phyloP scores from a whole-genome alignment of 2,113 vertebrate genomes.

The Ochotona princeps region DNA sequence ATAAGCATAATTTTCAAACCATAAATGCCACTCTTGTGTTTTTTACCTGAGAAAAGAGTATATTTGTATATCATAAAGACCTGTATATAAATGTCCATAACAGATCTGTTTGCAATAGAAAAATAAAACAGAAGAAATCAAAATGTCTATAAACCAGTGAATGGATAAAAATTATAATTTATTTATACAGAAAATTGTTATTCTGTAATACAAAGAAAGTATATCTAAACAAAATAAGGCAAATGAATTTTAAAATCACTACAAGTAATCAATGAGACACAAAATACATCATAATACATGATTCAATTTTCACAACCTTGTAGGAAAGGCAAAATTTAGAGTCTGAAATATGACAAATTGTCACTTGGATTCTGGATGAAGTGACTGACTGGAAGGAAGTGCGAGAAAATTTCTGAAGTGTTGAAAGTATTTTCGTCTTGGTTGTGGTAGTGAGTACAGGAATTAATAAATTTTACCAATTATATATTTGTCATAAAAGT shows the following conservation, averaged over 20 bases:
- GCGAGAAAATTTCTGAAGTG: neutral
- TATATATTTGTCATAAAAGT: neutral
- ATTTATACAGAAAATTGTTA: neutral
- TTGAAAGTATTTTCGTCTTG: neutral
- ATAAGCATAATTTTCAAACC: neutral
- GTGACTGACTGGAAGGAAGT: neutral
- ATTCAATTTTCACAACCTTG: neutral
- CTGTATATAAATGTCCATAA: neutral
- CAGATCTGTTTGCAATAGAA: neutral
- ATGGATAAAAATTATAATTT: neutral
- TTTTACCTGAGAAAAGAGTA: neutral
- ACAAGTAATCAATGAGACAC: neutral
- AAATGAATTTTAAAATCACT: neutral
- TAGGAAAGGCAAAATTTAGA: neutral
- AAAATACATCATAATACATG: neutral
- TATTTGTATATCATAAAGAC: neutral
- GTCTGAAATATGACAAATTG: neutral
- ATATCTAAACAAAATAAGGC: neutral
- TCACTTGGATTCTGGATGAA: neutral
- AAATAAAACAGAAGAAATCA: neutral
- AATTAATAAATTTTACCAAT: neutral
- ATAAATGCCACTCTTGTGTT: neutral
- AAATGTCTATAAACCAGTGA: neutral
- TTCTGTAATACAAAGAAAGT: slow-evolving; percentile 16
- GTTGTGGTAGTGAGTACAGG: neutral